phyloP scores from a whole-genome alignment of 2,888 invertebrate genomes.

The Nebria salina region DNA sequence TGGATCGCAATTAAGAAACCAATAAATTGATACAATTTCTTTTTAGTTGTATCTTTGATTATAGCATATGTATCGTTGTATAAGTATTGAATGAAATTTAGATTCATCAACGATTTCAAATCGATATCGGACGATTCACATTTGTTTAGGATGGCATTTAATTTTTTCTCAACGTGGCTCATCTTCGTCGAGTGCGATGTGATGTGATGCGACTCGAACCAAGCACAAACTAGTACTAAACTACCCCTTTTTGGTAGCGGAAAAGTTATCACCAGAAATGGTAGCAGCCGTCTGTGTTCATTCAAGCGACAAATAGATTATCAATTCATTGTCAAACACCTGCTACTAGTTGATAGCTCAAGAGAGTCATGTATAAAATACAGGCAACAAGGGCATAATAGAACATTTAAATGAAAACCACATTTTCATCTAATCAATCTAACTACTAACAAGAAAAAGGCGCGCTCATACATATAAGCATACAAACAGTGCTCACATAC shows the following conservation, averaged over 20 bases:
- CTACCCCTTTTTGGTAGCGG: background rate
- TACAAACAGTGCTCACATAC: too few species aligned
- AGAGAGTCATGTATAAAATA: too few species aligned
- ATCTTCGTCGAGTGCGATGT: constrained; percentile 47
- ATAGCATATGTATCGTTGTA: background rate
- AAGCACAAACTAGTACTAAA: constrained; percentile 23
- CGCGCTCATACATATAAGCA: too few species aligned
- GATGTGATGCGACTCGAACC: background rate
- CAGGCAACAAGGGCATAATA: too few species aligned
- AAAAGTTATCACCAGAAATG: constrained; percentile 19
- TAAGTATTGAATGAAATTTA: constrained; percentile 46
- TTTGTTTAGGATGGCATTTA: constrained; percentile 51
- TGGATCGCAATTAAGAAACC: constrained; percentile 23
- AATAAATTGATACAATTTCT: constrained; percentile 14
- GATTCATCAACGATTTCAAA: constrained; percentile 45
- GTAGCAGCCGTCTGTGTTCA: constrained; percentile 51
- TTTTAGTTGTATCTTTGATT: constrained; percentile 23
- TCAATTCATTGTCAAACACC: constrained; percentile 51
- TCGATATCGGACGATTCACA: constrained; percentile 49
- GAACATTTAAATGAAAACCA: too few species aligned
- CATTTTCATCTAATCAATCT: too few species aligned
- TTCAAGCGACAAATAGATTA: constrained; percentile 51
- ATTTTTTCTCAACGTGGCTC: constrained; percentile 52
- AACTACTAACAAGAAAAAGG: too few species aligned
- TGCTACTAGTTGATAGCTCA: constrained; percentile 33